Base-by-base conservation (phyloP, 2,797 vertebrate species). In the Melanotaenia trifasciata region DNA sequence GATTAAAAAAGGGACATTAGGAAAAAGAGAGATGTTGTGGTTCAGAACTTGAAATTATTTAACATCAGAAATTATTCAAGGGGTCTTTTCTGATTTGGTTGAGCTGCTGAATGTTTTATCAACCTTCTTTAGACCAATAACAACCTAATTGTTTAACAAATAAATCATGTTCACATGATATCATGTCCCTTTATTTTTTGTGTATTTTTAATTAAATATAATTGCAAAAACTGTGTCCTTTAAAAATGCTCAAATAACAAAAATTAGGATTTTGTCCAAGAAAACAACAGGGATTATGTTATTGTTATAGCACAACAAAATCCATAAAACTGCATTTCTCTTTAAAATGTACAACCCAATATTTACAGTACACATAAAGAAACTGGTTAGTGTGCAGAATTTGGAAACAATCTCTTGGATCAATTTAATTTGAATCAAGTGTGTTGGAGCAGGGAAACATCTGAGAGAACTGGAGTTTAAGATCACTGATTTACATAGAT, bases 121-220 rank as follows among this genome's bases (percentile, higher is more conserved):
- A 24, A 14, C 64, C 20, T 60, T 26, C 22, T 54, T 54, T 47
- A 33, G 0, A 71, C 7, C 53, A 32, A 56, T 67, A 10, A 66
- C 33, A 76, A 72, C 4, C 18, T 38, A 51, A 67, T 51, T 78
- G 22, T 50, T 16, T 75, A 80, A 82, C 65, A 67, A 86, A 83
- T 68, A 62, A 73, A 70, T 50, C 8, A 16, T 1, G 0, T 62
- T 11, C 47, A 9, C 0, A 33, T 45, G 43, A 35, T 28, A 11
- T 33, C 1, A 11, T 35, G 20, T 56, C 26, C 16, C 2, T 51
- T 20, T 4, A 32, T 20, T 22, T 53, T 43, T 11, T 2, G 45
- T 16, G 20, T 14, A 45, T 24, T 8, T 6, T 16, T 20, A 36
- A 30, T 26, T 24, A 11, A 4, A 24, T 54, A 28, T 26, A 12